phyloP scores from a whole-genome alignment of 2,113 vertebrate genomes.

The Elgaria multicarinata region DNA sequence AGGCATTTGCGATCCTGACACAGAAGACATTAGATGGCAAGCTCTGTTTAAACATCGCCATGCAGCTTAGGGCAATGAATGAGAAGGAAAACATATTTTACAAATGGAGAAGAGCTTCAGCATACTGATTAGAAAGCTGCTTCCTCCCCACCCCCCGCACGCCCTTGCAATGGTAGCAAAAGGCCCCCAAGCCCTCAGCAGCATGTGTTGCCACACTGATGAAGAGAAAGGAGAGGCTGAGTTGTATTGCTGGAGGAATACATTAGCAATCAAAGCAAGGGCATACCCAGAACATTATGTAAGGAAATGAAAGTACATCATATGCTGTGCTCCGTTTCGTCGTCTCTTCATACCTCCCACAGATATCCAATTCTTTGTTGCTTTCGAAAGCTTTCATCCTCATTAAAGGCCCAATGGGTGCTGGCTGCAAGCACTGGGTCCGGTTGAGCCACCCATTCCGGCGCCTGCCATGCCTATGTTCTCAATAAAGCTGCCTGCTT shows the following conservation, averaged over 20 bases:
- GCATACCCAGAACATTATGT: conserved; percentile 54
- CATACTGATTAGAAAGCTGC: conserved; percentile 39
- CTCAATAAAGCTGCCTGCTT: not conserved
- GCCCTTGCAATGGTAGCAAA: conserved; percentile 37
- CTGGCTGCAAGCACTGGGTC: not conserved
- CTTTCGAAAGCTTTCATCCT: conserved; percentile 37
- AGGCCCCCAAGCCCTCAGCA: conserved; percentile 46
- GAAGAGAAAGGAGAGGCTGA: conserved; percentile 56
- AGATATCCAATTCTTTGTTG: conserved; percentile 4
- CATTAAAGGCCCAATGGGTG: conserved; percentile 4
- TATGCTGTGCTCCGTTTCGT: conserved; percentile 29
- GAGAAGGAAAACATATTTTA: conserved; percentile 51
- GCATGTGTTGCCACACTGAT: conserved; percentile 30
- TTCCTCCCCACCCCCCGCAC: not conserved
- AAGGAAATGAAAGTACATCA: conserved; percentile 41
- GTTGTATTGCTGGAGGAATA: conserved; percentile 63
- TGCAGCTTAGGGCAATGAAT: conserved; percentile 36
- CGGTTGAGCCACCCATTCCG: not conserved
- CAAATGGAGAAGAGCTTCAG: conserved; percentile 48
- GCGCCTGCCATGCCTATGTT: not conserved
- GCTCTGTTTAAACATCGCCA: conserved; percentile 38
- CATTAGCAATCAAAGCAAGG: conserved; percentile 64
- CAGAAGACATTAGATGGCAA: conserved; percentile 20
- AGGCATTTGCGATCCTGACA: not conserved
- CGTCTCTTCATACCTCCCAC: conserved; percentile 25